Base-by-base conservation (phyloP, 2,113 vertebrate species). In the human (Homo sapiens) region DNA sequence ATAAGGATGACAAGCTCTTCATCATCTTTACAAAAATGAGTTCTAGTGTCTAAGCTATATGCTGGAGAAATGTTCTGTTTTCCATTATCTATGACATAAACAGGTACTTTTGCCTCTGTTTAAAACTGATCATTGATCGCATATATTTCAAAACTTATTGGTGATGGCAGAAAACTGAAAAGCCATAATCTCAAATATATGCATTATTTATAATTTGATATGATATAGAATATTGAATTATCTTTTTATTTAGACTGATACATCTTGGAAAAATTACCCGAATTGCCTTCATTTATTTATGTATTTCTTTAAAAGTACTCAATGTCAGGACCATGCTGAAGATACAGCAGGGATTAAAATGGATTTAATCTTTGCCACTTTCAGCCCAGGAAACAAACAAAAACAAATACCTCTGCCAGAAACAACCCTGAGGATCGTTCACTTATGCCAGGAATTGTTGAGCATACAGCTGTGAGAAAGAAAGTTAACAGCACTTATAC, bases 291-390 rank as follows among this genome's bases (percentile, higher is more conserved):
- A 75, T 89, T 84, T 81, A 94, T 90, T 97, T 18, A 72, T 11
- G 9, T 18, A 52, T 81, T 93, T 22, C 0, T n/a, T 68, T 68
- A 32, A 40, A 92, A 86, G 48, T 35, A 86, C 40, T 66, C 32
- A 73, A 2, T 75, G n/a, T 20, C 48, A 66, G 25, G 6, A 17
- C 1, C 35, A 5, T 40, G 12, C 17, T 40, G 4, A 61, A 6
- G 3, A 61, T 57, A 59, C 12, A n/a, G 22, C 1, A 96, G 5
- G 30, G 9, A 91, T 83, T 72, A 89, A 73, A 20, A 94, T 38
- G 13, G 22, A 81, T 76, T 93, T 92, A 55, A 72, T 90, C 8
- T 85, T 89, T 91, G 40, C n/a, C 82, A 89, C 70, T 90, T 92
- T 94, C 32, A 93, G 35, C 30, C 61, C 3, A 88, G 30, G 20